phyloP scores from a whole-genome alignment of 1,140 invertebrate species.

The Hycleus cichorii region DNA sequence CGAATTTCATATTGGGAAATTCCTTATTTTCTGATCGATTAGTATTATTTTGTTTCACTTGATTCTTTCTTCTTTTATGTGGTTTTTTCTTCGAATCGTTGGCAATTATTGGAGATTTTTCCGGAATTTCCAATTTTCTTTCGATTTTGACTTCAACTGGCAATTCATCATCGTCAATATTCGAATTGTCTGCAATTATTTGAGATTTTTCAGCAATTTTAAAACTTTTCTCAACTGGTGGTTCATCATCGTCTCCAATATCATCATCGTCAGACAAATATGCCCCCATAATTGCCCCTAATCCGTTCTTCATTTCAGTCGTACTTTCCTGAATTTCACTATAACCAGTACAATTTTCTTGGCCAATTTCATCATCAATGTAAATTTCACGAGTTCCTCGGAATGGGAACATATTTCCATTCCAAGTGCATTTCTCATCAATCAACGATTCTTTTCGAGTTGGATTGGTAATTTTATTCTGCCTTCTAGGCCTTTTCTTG shows the following conservation, averaged over 20 bases:
- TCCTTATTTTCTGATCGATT: conserved; percentile 12
- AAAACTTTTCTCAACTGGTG: conserved; percentile 36
- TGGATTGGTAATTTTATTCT: conserved; percentile 1
- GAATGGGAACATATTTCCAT: conserved; percentile 40
- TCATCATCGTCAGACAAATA: conserved; percentile 46
- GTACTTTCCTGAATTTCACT: conserved; percentile 35
- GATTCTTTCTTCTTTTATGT: background rate
- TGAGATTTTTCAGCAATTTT: background rate
- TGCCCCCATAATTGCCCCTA: conserved; percentile 46
- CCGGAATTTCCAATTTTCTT: conserved; percentile 15
- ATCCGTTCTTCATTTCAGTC: conserved; percentile 36
- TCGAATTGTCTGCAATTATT: conserved; percentile 11
- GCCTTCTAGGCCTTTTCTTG: background rate
- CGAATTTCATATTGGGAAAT: conserved; percentile 22
- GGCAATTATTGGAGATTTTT: conserved; percentile 7
- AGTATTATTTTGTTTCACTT: conserved; percentile 9
- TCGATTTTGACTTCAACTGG: conserved; percentile 41
- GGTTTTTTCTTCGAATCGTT: background rate
- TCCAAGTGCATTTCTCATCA: conserved; percentile 37
- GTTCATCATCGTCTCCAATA: conserved; percentile 32
- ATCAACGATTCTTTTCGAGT: conserved; percentile 26
- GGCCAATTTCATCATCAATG: conserved; percentile 24
- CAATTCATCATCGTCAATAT: conserved; percentile 19
- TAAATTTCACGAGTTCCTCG: conserved; percentile 36
- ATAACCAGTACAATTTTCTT: conserved; percentile 24